phyloP scores from a whole-genome alignment of 2,888 invertebrate genomes.

The Sipha maydis region DNA sequence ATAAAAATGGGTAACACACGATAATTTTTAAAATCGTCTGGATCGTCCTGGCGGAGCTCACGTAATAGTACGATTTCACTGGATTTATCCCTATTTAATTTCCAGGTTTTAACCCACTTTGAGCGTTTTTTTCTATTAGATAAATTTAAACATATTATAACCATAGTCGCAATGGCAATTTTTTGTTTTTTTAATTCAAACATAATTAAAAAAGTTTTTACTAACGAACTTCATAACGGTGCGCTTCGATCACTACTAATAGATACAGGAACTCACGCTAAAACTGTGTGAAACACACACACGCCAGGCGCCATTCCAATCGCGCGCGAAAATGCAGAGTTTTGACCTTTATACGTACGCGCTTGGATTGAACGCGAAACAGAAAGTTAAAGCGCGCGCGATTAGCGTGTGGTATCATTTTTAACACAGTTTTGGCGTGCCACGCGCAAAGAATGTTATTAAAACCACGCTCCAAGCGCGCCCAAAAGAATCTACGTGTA shows the following conservation, averaged over 20 bases:
- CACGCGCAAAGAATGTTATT: too few relatives aligned
- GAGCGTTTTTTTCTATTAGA: slow-evolving; percentile 9
- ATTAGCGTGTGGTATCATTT: too few relatives aligned
- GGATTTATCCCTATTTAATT: slow-evolving; percentile 12
- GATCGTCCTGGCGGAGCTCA: slow-evolving; percentile 1
- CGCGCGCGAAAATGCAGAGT: too few relatives aligned
- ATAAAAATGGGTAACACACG: too few relatives aligned
- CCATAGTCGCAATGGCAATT: slow-evolving; percentile 7
- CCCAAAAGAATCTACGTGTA: too few relatives aligned
- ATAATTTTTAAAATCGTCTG: too few relatives aligned
- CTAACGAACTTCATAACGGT: slow-evolving; percentile 5
- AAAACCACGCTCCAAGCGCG: too few relatives aligned
- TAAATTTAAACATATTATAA: slow-evolving; percentile 8
- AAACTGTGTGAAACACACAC: slow-evolving; percentile 11
- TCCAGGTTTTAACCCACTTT: neutral
- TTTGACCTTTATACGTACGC: too few relatives aligned
- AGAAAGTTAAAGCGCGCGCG: too few relatives aligned
- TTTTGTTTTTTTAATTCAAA: slow-evolving; percentile 17
- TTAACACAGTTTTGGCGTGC: neutral
- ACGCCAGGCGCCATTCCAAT: too few relatives aligned
- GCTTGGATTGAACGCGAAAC: too few relatives aligned
- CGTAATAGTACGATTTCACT: slow-evolving; percentile 1
- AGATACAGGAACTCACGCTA: neutral
- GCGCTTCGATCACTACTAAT: slow-evolving; percentile 1
- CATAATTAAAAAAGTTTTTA: slow-evolving; percentile 13